Percentiles rank a stretch among this genome's conserved stretches.
Conservation (phyloP, 1,140 invertebrate genomes). For the Chelonus insularis region DNA sequence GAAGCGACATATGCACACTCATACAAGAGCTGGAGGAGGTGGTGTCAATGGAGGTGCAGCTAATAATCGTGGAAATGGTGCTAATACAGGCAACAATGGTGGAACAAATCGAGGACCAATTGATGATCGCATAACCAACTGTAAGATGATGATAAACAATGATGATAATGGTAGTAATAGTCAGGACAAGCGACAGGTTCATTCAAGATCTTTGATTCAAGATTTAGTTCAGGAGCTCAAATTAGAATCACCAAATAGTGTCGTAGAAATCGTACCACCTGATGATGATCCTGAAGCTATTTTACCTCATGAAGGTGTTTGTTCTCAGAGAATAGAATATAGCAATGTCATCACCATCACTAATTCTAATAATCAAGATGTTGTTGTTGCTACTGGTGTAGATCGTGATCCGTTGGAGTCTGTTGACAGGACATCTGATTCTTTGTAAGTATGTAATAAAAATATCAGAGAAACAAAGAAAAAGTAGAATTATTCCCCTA, state of each 20-base stretch:
- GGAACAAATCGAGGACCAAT: conserved; percentile 32
- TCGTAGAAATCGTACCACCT: conserved; percentile 45
- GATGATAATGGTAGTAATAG: conserved; percentile 33
- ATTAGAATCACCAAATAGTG: conserved; percentile 46
- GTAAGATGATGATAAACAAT: conserved; percentile 29
- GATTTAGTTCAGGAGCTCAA: conserved; percentile 54
- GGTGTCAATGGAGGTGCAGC: neutral
- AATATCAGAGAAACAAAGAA: neutral
- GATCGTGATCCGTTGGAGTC: conserved; percentile 54
- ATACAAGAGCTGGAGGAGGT: conserved; percentile 60
- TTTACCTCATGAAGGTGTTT: conserved; percentile 48
- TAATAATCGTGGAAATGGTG: too few relatives aligned
- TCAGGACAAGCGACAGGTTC: conserved; percentile 25
- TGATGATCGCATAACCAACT: neutral
- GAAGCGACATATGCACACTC: conserved; percentile 83
- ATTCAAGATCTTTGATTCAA: conserved; percentile 36
- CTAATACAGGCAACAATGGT: conserved; percentile 34
- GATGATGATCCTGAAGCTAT: conserved; percentile 53
- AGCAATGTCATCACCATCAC: conserved; percentile 29
- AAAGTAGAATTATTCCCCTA: neutral
- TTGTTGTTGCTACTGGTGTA: too few relatives aligned
- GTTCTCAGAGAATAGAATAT: conserved; percentile 46
- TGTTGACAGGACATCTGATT: conserved; percentile 46
- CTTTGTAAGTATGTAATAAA: conserved; percentile 38
- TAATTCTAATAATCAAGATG: conserved; percentile 7